Base-by-base conservation (phyloP, 2,888 invertebrate genomes). In the Ypsolopha scabrella region DNA sequence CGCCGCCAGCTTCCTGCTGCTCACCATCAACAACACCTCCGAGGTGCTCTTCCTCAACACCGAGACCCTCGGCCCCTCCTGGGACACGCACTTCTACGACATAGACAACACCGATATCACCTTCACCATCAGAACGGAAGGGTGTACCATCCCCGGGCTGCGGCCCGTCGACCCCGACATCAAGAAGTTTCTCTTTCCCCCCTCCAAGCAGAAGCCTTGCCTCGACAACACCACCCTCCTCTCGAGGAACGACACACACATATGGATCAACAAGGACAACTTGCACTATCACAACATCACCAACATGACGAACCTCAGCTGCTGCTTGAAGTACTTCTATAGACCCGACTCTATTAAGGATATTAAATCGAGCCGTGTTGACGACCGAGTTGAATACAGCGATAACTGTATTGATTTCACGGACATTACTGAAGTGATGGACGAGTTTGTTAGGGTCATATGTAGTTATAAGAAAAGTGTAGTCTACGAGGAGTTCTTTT, bases 361-460 rank as follows among this genome's bases (percentile, higher is more conserved):
- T 55, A 75, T 88, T 52, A 65, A 70, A 54, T 82, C 88, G n/a
- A 68, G 66, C 52, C 61, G 70, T 44, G 67, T 75, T 8, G 90
- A 90, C 57, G 77, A 85, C 54, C 75, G 87, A 61, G 80, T 87
- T 33, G 58, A 80, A 57, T 89, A 86, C 61, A 24, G 24, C 24
- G 73, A 80, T 7, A 58, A 61, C 14, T 92, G 92, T 62, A 65
- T 77, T 33, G 60, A 70, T 46, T 90, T 92, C 59, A 62, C 72
- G 10, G 68, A 72, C 41, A 68, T 72, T 13, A 75, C 82, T 55
- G 68, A 77, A 61, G 75, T 89, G 36, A 61, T 67, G 6, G 80
- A 88, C 53, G 94, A 95, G 72, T 94, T 92, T 66, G 87, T 94
- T 8, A 88, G 87, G 71, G 90, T 94, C 3, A 80, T 80, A 24